Evolutionary conservation across 2,113 vertebrate genomes (phyloP).

Genomic region (Ahaetulla prasina): DNA sequence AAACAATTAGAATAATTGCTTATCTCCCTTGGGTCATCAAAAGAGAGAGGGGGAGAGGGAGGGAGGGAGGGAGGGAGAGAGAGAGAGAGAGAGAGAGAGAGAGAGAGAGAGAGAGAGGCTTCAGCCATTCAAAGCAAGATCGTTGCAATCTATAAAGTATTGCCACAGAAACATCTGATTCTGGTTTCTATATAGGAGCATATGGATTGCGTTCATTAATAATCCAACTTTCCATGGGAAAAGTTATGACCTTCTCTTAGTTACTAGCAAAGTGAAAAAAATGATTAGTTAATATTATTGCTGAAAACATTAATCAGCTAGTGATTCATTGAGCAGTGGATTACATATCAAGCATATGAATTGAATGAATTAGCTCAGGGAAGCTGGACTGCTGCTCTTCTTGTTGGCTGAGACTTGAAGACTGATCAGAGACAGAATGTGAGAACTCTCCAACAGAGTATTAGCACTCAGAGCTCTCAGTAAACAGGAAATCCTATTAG

Average conservation of each 20-base stretch:
- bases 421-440: not conserved
- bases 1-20: not conserved
- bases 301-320: not conserved
- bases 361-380: constrained; percentile 3
- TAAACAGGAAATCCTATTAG: not conserved
- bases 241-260: accelerated
- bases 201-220: not conserved
- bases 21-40: not conserved
- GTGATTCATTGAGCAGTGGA: constrained; percentile 13
- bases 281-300: not conserved
- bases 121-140: constrained; percentile 30
- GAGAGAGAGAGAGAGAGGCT: not conserved
- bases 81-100: not conserved
- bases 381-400: not conserved
- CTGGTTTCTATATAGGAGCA: not conserved
- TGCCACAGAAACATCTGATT: not conserved
- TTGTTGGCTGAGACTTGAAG: not conserved
- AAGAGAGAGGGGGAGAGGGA: not conserved
- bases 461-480: not conserved
- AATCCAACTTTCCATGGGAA: not conserved
- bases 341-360: not conserved
- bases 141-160: accelerated
- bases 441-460: not conserved
- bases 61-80: not conserved
- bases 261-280: not conserved